phyloP scores from a whole-genome alignment of 2,797 vertebrate genomes.

The Mormyrops boulengeri region DNA sequence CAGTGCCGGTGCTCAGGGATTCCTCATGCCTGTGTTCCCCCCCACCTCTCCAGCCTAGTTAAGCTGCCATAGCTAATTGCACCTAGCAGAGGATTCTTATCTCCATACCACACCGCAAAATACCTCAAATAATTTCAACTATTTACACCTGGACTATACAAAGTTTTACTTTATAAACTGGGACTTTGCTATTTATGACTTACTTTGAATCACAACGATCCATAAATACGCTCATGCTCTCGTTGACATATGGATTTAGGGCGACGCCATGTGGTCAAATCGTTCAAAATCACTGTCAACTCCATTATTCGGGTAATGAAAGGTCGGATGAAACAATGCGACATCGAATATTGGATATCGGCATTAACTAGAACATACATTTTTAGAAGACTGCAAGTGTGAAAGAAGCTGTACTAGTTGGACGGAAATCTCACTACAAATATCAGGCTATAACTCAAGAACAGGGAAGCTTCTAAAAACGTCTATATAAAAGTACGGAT shows the following conservation, averaged over 20 bases:
- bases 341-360: not conserved
- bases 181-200: not conserved
- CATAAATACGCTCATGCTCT: not conserved
- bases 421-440: not conserved
- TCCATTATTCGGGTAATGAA: not conserved
- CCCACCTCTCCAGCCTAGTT: not conserved
- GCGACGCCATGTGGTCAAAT: conserved; percentile 16
- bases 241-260: not conserved
- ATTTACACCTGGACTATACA: not conserved
- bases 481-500: not conserved
- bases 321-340: not conserved
- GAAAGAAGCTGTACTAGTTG: not conserved
- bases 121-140: not conserved
- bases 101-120: not conserved
- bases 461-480: not conserved
- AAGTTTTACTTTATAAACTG: not conserved
- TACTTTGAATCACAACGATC: not conserved
- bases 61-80: not conserved
- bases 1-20: not conserved
- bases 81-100: not conserved
- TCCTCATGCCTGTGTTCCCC: not conserved
- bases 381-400: not conserved
- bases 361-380: not conserved
- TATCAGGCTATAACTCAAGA: not conserved
- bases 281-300: not conserved